Conservation (phyloP, 1,140 invertebrate genomes). For the Drosophila santomea region DNA sequence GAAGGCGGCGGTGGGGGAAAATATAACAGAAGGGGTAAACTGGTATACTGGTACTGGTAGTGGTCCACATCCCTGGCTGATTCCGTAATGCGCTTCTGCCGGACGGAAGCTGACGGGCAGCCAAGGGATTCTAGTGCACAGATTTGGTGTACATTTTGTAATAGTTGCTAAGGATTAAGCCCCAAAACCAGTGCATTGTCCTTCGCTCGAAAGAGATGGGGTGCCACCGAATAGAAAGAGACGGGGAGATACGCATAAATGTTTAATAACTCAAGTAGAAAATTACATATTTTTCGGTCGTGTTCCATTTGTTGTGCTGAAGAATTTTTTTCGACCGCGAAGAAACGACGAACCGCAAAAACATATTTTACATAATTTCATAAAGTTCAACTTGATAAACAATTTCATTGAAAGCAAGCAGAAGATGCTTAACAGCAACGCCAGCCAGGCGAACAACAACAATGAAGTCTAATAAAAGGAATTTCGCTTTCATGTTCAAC, state of each 20-base stretch:
- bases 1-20: neutral
- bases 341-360: slow-evolving; percentile 50
- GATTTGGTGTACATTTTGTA: slow-evolving; percentile 45
- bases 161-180: slow-evolving; percentile 61
- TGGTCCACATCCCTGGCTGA: slow-evolving; percentile 2
- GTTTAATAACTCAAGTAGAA: slow-evolving; percentile 72
- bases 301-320: slow-evolving; percentile 22
- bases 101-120: slow-evolving; percentile 36
- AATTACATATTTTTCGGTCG: slow-evolving; percentile 61
- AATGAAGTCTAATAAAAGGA: slow-evolving; percentile 74
- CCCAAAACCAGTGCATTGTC: slow-evolving; percentile 8
- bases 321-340: slow-evolving; percentile 25
- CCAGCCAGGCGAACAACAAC: slow-evolving; percentile 20
- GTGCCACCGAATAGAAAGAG: neutral
- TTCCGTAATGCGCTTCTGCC: slow-evolving; percentile 56
- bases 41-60: slow-evolving; percentile 1
- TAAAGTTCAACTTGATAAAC: slow-evolving; percentile 76
- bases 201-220: neutral
- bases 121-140: slow-evolving; percentile 38
- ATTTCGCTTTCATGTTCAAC: slow-evolving; percentile 75
- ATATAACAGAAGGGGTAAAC: neutral
- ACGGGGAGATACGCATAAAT: slow-evolving; percentile 40
- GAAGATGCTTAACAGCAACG: slow-evolving; percentile 60
- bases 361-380: slow-evolving; percentile 80
- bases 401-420: slow-evolving; percentile 77